Evolutionary conservation across 2,888 invertebrate species (phyloP).

Genomic region (Apodemia mormo): DNA sequence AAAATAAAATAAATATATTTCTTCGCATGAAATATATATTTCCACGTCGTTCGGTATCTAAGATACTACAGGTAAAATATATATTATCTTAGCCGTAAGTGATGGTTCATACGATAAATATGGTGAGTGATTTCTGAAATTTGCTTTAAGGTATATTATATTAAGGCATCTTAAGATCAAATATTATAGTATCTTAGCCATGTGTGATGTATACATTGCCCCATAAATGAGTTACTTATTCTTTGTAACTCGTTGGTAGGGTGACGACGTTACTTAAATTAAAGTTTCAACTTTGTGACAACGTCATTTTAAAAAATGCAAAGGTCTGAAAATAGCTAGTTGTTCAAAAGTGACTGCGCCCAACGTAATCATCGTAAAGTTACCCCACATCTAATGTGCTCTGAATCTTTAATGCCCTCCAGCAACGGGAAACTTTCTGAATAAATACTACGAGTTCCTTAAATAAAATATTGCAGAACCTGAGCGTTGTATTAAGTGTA

Average conservation of each 20-base stretch:
- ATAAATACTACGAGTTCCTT: background rate
- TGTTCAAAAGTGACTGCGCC: background rate
- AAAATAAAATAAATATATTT: too few species aligned
- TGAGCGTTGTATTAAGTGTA: background rate
- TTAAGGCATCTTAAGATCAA: too few species aligned
- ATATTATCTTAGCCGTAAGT: too few species aligned
- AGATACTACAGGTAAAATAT: too few species aligned
- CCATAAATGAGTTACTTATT: too few species aligned
- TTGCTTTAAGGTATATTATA: too few species aligned
- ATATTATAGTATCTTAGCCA: too few species aligned
- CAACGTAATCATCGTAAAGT: conserved; percentile 11
- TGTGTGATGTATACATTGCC: too few species aligned
- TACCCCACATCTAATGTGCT: conserved; percentile 2
- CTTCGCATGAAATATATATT: too few species aligned
- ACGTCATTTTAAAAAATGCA: background rate
- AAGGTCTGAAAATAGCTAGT: background rate
- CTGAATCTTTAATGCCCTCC: conserved; percentile 10
- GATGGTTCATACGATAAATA: too few species aligned
- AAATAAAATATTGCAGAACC: conserved; percentile 2
- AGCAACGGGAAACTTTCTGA: background rate
- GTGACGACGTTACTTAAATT: background rate
- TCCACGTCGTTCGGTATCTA: too few species aligned
- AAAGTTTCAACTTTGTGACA: background rate
- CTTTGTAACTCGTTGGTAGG: background rate
- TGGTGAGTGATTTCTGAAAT: too few species aligned